A percentile compares a stretch with the other conserved stretches of the same genome.
phyloP scores from a whole-genome alignment of 2,888 invertebrate species.

The Diarsia rubi region DNA sequence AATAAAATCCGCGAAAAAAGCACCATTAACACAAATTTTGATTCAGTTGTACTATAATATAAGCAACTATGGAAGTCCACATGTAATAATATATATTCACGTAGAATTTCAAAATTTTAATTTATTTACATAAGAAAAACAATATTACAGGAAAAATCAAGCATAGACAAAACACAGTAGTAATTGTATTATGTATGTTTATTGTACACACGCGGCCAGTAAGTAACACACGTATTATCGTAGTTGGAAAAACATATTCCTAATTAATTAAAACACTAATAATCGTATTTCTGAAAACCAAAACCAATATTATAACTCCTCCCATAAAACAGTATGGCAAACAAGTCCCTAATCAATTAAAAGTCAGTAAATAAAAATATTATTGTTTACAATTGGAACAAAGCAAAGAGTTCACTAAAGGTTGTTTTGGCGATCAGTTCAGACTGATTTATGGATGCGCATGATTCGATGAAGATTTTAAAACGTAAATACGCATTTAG shows the following conservation, averaged over 20 bases:
- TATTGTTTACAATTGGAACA: not conserved
- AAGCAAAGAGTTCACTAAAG: not conserved
- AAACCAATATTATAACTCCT: not conserved
- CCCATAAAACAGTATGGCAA: not conserved
- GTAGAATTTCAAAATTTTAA: not conserved
- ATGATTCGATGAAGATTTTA: not conserved
- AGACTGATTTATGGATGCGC: not conserved
- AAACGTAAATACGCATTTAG: not conserved
- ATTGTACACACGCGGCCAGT: too few species aligned
- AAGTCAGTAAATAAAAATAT: conserved; percentile 1
- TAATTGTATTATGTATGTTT: too few species aligned
- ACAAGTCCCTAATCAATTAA: conserved; percentile 7
- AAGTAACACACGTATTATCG: too few species aligned
- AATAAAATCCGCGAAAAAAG: not conserved
- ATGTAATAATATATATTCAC: conserved; percentile 18
- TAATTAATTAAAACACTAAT: not conserved
- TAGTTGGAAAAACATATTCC: not conserved
- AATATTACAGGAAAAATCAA: too few species aligned
- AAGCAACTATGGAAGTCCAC: conserved; percentile 5
- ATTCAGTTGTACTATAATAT: conserved; percentile 18
- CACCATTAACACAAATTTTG: not conserved
- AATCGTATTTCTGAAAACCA: not conserved
- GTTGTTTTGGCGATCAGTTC: conserved; percentile 18
- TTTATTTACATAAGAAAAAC: too few species aligned
- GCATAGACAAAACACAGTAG: too few species aligned